Percentiles rank a stretch among this genome's conserved stretches.
phyloP scores from a whole-genome alignment of 2,888 invertebrate species.

The Priocnemis perturbator region DNA sequence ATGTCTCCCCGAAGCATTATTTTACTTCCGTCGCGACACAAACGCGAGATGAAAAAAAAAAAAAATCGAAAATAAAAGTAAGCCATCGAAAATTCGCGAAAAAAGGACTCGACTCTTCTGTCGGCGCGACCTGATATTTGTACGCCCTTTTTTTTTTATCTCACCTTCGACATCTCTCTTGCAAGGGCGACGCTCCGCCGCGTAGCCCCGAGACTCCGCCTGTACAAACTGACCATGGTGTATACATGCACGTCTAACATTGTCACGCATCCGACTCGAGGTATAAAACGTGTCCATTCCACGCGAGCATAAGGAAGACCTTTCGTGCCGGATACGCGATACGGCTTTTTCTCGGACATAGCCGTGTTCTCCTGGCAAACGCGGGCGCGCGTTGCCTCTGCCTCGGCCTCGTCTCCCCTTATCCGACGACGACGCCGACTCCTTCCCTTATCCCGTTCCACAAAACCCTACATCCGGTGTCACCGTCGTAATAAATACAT shows the following conservation, averaged over 20 bases:
- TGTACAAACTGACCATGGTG: conserved; percentile 1
- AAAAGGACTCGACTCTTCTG: too few relatives aligned
- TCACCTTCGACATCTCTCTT: too few relatives aligned
- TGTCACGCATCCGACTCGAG: conserved; percentile 30
- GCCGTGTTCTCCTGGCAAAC: neutral
- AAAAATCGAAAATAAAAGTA: too few relatives aligned
- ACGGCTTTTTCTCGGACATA: conserved; percentile 11
- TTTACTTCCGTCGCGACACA: too few relatives aligned
- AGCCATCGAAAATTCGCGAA: too few relatives aligned
- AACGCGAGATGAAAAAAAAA: too few relatives aligned
- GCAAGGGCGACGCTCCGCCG: conserved; percentile 16
- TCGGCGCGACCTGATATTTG: too few relatives aligned
- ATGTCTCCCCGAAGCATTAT: too few relatives aligned
- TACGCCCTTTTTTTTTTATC: too few relatives aligned
- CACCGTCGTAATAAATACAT: conserved; percentile 7
- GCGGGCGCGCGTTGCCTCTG: neutral
- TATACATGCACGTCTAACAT: conserved; percentile 8
- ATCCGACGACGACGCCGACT: neutral
- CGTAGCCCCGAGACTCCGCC: conserved; percentile 35
- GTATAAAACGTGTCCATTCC: conserved; percentile 22
- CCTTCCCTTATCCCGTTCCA: neutral
- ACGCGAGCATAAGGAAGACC: conserved; percentile 18
- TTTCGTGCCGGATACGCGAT: conserved; percentile 18
- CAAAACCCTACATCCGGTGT: conserved; percentile 7
- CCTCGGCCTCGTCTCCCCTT: neutral